These are phyloP conservation scores for Tokudaia tokunoshimensis DNA, from an alignment of 2,797 vertebrate genomes.

Conservation along the genomic window DNA sequence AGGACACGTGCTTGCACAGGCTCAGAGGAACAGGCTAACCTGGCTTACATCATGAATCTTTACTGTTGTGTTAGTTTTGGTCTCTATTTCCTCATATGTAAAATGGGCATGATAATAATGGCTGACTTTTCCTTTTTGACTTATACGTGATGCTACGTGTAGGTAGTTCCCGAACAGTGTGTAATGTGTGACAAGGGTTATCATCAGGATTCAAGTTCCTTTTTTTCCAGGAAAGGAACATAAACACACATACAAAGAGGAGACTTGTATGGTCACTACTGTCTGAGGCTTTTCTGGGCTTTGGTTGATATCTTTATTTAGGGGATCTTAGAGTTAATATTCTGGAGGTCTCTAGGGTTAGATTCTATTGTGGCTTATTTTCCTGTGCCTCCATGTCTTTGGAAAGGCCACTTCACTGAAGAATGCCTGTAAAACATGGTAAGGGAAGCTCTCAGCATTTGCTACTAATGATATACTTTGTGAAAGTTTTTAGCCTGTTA, in stretches of 20 bases:
- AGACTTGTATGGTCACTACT: neutral
- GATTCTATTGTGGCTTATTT: neutral
- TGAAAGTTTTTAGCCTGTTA: neutral
- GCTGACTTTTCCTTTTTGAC: neutral
- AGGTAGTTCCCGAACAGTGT: neutral
- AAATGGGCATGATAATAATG: neutral
- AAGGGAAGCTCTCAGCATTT: neutral
- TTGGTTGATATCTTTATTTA: neutral
- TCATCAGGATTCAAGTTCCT: neutral
- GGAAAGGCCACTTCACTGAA: neutral
- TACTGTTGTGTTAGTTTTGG: neutral
- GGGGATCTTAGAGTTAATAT: neutral
- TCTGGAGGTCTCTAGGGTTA: accelerated
- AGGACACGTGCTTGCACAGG: neutral
- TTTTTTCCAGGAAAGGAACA: neutral
- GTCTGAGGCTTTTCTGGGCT: neutral
- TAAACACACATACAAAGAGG: neutral
- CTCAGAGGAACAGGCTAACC: neutral
- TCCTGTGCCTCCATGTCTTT: neutral
- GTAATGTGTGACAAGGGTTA: neutral
- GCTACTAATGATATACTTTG: neutral
- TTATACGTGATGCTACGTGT: neutral
- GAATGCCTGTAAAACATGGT: neutral
- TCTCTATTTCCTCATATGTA: neutral
- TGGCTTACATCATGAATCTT: neutral